These are phyloP conservation scores for Dermatemys mawii DNA, from an alignment of 2,113 vertebrate genomes.

Conservation along the genomic window DNA sequence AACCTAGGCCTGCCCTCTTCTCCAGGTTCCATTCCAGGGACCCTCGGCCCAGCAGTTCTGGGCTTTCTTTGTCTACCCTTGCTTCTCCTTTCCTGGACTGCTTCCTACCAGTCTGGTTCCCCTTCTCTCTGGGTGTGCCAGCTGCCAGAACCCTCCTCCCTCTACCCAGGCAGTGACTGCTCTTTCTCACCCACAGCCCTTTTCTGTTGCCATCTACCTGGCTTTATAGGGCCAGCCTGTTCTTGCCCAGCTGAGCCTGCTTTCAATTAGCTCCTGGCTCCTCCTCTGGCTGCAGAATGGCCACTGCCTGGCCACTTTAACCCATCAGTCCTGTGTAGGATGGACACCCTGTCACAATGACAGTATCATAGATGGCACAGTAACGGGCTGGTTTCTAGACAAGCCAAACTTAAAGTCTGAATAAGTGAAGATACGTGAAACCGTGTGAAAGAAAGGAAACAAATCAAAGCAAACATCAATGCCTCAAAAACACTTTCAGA, in stretches of 20 bases:
- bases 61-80: neutral
- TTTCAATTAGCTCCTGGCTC: neutral
- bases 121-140: neutral
- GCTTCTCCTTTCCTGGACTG: neutral
- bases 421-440: neutral
- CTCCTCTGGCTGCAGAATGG: neutral
- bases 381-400: neutral
- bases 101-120: neutral
- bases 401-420: constrained; percentile 6
- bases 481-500: neutral
- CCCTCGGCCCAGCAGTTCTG: neutral
- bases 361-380: neutral
- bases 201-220: neutral
- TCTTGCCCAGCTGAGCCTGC: neutral
- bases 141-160: neutral
- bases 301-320: no score
- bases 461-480: neutral
- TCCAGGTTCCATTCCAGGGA: neutral
- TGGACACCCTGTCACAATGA: neutral
- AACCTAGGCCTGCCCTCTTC: neutral
- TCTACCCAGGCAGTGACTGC: neutral
- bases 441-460: constrained; percentile 14
- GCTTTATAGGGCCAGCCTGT: neutral
- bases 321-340: neutral
- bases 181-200: neutral